Evolutionary conservation across 2,797 vertebrate genomes (phyloP), one percentile per base, ranked within the genome.

Genomic region (Enteromius anoplus): DNA sequence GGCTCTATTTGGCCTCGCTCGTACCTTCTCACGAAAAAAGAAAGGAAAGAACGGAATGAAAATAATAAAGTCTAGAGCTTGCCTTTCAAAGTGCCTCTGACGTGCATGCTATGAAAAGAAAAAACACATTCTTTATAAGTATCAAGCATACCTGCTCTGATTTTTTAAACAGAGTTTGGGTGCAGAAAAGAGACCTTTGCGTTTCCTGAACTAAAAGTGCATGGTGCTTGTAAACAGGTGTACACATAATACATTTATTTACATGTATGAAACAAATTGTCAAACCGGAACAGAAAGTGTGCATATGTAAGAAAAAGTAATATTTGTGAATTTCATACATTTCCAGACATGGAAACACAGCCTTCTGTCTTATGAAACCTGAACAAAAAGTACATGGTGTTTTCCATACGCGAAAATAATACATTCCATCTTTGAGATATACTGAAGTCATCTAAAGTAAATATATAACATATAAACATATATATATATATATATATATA

Each of bases 41-140:
- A 75, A 42, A 79, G 72, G 49, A 83, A 58, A 34, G n/a, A 78
- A 64, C 62, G 32, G 10, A 72, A 79, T 51, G 26, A 42, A 69
- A 53, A 68, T 4, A 5, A 64, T 64, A 32, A 64, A 64, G 14
- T 64, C 60, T 64, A 62, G 58, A 6, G 23, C 58, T 29, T 40
- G 40, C 2, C 17, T 72, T 81, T 72, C 26, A 58, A 21, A 19
- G 23, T 70, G 65, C 32, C 34, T 42, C 58, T n/a, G 1, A n/a
- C 26, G 32, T 37, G 40, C 58, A 45, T 62, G 73, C 51, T 55
- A 58, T 55, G 12, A 34, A 34, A 34, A 34, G 34, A 37, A 2
- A 0, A 21, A 49, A 11, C 45, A 51, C 11, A 26, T 26, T 2
- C 40, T 70, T 17, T 26, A n/a, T 32, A 60, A 60, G 9, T 51